Base-by-base conservation (phyloP, 2,797 vertebrate genomes). In the Columba guinea region DNA sequence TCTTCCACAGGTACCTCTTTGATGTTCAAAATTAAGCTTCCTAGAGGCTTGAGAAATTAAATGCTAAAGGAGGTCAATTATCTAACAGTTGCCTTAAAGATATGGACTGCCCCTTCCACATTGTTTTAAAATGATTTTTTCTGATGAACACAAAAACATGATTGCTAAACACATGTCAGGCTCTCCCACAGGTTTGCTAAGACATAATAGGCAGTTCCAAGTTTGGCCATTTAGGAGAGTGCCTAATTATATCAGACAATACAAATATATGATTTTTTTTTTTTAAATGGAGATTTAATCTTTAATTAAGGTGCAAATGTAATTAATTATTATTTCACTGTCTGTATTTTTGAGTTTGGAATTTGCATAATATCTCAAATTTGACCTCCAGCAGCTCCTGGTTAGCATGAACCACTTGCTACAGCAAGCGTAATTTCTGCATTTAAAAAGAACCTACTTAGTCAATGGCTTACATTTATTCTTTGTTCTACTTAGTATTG, bases 1-100 rank as follows among this genome's bases (percentile, higher is more conserved):
- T 96, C 95, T 98, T 97, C 97, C 95, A 97, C 97, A 98, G 97
- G 98, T 98, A 97, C 76, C 93, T 93, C 97, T 98, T 97, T 97
- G 97, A 98, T 98, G 97, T 97, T 97, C 89, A 97, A 97, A 97
- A 97, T 97, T 94, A 97, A 98, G 97, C 97, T 98, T 98, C 97
- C 97, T 97, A 97, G 96, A 97, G 97, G 95, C 95, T 97, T 91
- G 94, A 97, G 97, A 98, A 98, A 98, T 98, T 97, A 98, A 98
- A 97, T 98, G 95, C 94, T 97, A 95, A 98, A 97, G 92, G 95
- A 97, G 97, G 97, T 98, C 97, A 98, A 98, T 97, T 98, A 97
- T 89, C 96, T 93, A 97, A 97, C 96, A 93, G 95, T 97, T 97
- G 92, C 97, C 96, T 97, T 97, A 94, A 97, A 98, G 96, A 97